A percentile compares a stretch with the other conserved stretches of the same genome.
These are phyloP conservation scores for Drosophila lutescens DNA, from an alignment of 2,888 invertebrate genomes.

Conservation along the genomic window DNA sequence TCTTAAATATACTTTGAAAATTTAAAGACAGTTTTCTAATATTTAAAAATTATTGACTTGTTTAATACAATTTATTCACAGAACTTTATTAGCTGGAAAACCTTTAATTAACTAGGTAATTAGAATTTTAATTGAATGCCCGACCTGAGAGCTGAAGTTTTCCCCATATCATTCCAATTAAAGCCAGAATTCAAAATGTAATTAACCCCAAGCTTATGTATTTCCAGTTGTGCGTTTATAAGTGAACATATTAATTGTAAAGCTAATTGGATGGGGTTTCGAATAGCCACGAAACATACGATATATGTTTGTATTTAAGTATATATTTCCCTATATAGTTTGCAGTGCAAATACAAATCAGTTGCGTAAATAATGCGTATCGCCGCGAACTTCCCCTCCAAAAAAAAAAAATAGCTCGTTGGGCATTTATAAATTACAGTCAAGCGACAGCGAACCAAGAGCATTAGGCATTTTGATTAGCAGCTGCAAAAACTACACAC, in stretches of 20 bases:
- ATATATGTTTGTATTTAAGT: not conserved
- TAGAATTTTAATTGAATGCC: not conserved
- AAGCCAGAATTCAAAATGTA: conserved; percentile 1
- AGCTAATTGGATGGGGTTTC: conserved; percentile 12
- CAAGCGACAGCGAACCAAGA: conserved; percentile 49
- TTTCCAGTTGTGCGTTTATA: conserved; percentile 2
- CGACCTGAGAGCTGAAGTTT: not conserved
- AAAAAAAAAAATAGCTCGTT: conserved; percentile 17
- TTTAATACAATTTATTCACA: too few species aligned
- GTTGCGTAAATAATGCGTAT: conserved; percentile 81
- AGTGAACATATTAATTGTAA: conserved; percentile 20
- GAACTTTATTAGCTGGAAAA: not conserved
- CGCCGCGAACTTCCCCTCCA: conserved; percentile 29
- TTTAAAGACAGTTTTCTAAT: too few species aligned
- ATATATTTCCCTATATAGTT: conserved; percentile 35
- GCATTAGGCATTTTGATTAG: conserved; percentile 76
- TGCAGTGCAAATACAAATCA: conserved; percentile 78
- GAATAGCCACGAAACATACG: not conserved
- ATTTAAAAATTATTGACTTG: too few species aligned
- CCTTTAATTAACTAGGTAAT: not conserved
- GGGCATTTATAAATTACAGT: conserved; percentile 69
- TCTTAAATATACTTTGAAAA: too few species aligned
- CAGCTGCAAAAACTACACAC: conserved; percentile 70
- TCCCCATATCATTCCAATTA: not conserved
- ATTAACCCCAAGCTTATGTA: conserved; percentile 6